These are phyloP conservation scores for Stomorhina lunata DNA, from an alignment of 2,888 invertebrate genomes.

Conservation along the genomic window DNA sequence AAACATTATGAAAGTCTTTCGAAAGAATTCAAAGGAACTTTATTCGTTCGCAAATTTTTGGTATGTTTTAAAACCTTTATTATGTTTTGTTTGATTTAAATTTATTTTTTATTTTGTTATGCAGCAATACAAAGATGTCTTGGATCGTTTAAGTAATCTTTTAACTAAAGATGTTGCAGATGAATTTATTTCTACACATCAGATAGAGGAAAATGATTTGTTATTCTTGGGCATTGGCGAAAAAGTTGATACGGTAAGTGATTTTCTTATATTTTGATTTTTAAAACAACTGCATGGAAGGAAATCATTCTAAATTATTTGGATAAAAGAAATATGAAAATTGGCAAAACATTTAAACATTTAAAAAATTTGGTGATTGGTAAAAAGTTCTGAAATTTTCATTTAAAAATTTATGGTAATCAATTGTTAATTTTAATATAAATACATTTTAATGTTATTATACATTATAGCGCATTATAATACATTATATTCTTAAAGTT, in stretches of 20 bases:
- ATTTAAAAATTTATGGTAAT: too few species aligned
- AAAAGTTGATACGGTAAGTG: constrained; percentile 81
- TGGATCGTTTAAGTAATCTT: constrained; percentile 77
- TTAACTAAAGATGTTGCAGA: constrained; percentile 78
- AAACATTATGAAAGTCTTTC: constrained; percentile 81
- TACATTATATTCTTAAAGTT: too few species aligned
- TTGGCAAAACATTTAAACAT: too few species aligned
- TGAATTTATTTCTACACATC: constrained; percentile 75
- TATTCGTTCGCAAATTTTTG: constrained; percentile 75
- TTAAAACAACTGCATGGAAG: not conserved
- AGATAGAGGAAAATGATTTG: constrained; percentile 80
- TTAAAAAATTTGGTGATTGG: too few species aligned
- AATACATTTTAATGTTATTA: too few species aligned
- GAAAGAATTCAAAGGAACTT: constrained; percentile 80
- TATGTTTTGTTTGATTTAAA: not conserved
- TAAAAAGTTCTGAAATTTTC: too few species aligned
- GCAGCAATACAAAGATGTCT: constrained; percentile 71
- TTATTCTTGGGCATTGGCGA: constrained; percentile 82
- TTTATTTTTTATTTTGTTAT: constrained; percentile 12
- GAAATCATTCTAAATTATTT: too few species aligned
- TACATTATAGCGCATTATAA: too few species aligned
- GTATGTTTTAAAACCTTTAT: constrained; percentile 60
- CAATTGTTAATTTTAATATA: too few species aligned
- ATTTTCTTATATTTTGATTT: not conserved
- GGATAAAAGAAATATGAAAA: too few species aligned